Evolutionary conservation across 2,113 vertebrate genomes (phyloP).

Genomic region (Neogobius melanostomus): DNA sequence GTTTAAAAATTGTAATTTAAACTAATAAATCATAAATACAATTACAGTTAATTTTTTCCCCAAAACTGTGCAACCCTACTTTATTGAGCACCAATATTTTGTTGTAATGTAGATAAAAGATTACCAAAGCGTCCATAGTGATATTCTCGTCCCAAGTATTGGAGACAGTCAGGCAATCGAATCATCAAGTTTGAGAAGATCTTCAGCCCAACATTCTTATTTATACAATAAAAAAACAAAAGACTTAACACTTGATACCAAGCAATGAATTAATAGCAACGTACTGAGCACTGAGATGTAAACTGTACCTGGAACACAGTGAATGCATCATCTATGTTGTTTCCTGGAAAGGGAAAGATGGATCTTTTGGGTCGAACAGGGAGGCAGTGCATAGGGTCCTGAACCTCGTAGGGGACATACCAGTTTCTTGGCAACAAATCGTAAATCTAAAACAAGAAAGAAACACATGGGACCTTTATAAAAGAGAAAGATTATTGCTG

Average conservation of each 20-base stretch:
- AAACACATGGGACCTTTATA: background rate
- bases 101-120: constrained; percentile 58
- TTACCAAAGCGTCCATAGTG: background rate
- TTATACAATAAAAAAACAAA: constrained; percentile 10
- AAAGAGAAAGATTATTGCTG: background rate
- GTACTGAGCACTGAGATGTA: background rate
- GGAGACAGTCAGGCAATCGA: constrained; percentile 39
- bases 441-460: constrained; percentile 58
- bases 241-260: background rate
- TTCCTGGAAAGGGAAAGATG: background rate
- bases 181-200: constrained; percentile 64
- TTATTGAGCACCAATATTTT: no score
- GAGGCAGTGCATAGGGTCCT: constrained; percentile 46
- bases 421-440: constrained; percentile 42
- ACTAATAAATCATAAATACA: no score
- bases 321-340: background rate
- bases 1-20: no score
- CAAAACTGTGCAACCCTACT: no score
- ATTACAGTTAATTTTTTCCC: no score
- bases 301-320: constrained; percentile 58
- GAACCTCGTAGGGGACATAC: constrained; percentile 12
- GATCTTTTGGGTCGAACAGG: constrained; percentile 56
- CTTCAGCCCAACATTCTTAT: constrained; percentile 83
- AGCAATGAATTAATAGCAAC: background rate
- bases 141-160: constrained; percentile 45